Evolutionary conservation across 2,113 vertebrate genomes (phyloP).

Genomic region (Fulmarus glacialis): DNA sequence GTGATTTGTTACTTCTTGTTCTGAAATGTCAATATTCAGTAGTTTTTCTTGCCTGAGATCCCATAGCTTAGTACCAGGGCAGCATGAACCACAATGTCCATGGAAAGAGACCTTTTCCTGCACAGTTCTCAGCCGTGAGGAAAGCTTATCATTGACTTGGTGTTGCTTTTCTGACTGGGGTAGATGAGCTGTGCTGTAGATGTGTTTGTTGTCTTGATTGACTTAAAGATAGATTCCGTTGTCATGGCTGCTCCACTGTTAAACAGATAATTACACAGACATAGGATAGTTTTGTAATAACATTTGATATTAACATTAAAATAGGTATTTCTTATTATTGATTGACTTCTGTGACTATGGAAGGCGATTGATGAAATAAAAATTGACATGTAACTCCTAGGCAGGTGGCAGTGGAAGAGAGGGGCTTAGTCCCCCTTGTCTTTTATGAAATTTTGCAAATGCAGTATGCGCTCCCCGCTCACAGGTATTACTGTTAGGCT

Average conservation of each 20-base stretch:
- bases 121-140: neutral
- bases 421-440: neutral
- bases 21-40: neutral
- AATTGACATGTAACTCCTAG: neutral
- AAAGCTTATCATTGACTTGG: neutral
- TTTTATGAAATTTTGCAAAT: neutral
- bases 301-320: neutral
- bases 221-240: neutral
- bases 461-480: fast-evolving
- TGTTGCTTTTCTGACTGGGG: neutral
- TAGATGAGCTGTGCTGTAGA: neutral
- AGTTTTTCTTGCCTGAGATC: neutral
- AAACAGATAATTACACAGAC: neutral
- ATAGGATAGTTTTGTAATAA: neutral
- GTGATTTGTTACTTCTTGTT: neutral
- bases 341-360: neutral
- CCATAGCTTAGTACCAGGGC: neutral
- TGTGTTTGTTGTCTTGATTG: neutral
- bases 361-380: neutral
- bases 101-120: neutral
- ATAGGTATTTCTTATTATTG: neutral
- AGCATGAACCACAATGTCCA: neutral
- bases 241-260: neutral
- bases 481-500: neutral
- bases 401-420: neutral